A percentile compares a stretch with the other conserved stretches of the same genome.
Conservation (phyloP, 2,888 invertebrate genomes). For the Scelioninae gen. 1 region DNA sequence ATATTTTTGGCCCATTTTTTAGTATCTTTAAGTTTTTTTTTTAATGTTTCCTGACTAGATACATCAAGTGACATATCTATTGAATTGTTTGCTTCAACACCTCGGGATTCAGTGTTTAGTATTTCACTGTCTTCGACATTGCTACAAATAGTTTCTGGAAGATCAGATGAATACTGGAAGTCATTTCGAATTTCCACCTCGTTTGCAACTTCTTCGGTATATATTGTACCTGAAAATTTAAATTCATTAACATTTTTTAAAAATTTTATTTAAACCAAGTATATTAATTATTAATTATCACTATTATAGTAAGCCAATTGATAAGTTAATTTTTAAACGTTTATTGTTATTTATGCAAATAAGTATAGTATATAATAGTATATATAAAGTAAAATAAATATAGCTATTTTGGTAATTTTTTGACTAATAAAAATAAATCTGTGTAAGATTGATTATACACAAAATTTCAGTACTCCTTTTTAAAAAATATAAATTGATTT, state of each 20-base stretch:
- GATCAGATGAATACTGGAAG: not conserved
- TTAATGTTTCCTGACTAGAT: conserved; percentile 3
- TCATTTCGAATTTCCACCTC: conserved; percentile 6
- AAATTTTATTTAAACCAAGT: not conserved
- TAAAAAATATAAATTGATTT: not conserved
- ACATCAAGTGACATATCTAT: conserved; percentile 7
- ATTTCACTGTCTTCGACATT: not conserved
- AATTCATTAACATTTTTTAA: conserved; percentile 1
- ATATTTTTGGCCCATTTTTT: conserved; percentile 22
- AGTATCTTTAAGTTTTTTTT: not conserved
- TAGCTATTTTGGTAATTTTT: not conserved
- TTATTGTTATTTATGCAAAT: conserved; percentile 23
- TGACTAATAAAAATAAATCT: not conserved
- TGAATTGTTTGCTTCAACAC: not conserved
- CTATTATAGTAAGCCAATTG: conserved; percentile 3
- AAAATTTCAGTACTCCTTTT: not conserved
- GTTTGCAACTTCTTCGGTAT: not conserved
- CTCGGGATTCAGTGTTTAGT: not conserved
- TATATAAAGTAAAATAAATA: not conserved
- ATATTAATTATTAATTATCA: not conserved
- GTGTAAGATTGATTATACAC: not conserved
- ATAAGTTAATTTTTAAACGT: conserved; percentile 11
- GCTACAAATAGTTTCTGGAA: conserved; percentile 1
- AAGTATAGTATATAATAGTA: conserved; percentile 6
- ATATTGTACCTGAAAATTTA: conserved; percentile 2